Percentiles rank a stretch among this genome's conserved stretches.
phyloP scores from a whole-genome alignment of 2,797 vertebrate genomes.

The Megalops cyprinoides region DNA sequence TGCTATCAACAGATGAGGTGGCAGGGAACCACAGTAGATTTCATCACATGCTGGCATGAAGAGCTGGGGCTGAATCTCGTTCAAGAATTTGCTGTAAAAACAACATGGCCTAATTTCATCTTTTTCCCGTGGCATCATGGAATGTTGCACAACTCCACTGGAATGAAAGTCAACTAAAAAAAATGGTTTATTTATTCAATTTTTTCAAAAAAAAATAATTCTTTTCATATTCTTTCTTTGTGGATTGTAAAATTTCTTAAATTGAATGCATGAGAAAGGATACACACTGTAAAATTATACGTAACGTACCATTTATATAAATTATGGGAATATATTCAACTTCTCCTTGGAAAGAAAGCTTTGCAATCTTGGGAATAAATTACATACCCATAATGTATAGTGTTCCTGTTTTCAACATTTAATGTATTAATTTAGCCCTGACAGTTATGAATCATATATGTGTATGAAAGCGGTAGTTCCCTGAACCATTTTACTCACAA shows the following conservation, averaged over 20 bases:
- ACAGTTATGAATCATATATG: neutral
- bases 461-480: conserved; percentile 3
- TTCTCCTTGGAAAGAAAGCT: neutral
- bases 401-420: neutral
- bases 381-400: neutral
- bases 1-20: neutral
- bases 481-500: neutral
- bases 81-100: neutral
- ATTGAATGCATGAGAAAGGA: neutral
- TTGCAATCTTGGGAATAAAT: neutral
- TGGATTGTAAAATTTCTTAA: neutral
- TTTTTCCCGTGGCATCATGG: conserved; percentile 32
- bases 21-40: neutral
- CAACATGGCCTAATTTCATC: neutral
- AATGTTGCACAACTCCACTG: neutral
- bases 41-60: neutral
- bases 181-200: neutral
- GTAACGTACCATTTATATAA: no score
- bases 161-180: conserved; percentile 34
- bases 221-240: neutral
- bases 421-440: neutral
- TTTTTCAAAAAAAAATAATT: no score
- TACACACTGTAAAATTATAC: neutral
- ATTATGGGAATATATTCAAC: no score
- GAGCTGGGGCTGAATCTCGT: neutral